Conservation (phyloP, 2,113 vertebrate genomes). For the Morphnarchus princeps region DNA sequence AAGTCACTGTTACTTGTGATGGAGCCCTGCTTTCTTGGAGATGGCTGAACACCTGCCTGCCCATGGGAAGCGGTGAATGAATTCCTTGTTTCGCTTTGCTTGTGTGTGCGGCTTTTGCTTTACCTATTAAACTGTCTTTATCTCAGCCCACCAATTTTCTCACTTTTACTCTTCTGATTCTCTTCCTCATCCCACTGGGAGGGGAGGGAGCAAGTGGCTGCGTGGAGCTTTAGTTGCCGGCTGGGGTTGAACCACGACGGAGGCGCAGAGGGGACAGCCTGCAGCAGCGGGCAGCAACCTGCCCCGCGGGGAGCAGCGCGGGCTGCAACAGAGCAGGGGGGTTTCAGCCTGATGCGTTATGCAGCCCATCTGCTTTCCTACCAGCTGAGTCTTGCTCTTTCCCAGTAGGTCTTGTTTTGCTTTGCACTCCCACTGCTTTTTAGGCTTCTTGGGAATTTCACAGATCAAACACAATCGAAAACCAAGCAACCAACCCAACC, state of each 20-base stretch:
- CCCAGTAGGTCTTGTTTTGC: background rate
- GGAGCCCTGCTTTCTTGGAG: too few species aligned
- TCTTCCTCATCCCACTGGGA: too few species aligned
- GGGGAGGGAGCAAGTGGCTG: too few species aligned
- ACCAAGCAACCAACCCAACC: background rate
- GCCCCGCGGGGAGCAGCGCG: accelerated
- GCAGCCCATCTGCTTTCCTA: background rate
- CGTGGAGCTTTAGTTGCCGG: too few species aligned
- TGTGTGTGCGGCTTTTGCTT: too few species aligned
- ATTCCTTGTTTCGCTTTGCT: too few species aligned
- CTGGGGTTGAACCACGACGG: too few species aligned
- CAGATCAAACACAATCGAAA: background rate
- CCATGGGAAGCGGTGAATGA: too few species aligned
- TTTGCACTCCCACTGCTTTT: background rate
- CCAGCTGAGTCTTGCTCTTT: background rate
- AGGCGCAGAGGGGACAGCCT: background rate
- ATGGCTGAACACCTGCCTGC: too few species aligned
- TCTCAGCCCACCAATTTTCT: too few species aligned
- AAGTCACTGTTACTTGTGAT: accelerated
- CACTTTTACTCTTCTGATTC: too few species aligned
- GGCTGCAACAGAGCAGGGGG: background rate
- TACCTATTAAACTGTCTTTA: too few species aligned
- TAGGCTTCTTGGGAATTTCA: background rate
- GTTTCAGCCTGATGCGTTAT: accelerated
- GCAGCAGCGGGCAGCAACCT: background rate